phyloP scores from a whole-genome alignment of 1,140 invertebrate species.

The Rhagoletis zephyria region DNA sequence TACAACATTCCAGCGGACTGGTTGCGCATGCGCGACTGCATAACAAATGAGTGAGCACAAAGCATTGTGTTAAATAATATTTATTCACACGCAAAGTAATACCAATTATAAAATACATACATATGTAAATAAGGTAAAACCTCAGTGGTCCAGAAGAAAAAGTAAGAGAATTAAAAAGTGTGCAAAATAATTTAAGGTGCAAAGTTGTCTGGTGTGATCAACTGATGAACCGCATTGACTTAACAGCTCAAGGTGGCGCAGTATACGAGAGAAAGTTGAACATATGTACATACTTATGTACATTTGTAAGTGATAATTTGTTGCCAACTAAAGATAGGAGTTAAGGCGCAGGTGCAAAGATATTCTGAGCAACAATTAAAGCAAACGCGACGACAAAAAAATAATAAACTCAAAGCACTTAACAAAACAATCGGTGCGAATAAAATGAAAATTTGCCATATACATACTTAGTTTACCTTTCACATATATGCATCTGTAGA shows the following conservation, averaged over 20 bases:
- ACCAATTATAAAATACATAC: too few relatives aligned
- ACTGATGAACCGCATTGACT: not conserved
- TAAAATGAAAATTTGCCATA: not conserved
- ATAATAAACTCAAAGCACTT: too few relatives aligned
- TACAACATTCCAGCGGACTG: slow-evolving; percentile 32
- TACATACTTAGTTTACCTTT: not conserved
- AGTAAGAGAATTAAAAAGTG: too few relatives aligned
- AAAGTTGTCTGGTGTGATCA: not conserved
- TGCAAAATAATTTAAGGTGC: not conserved
- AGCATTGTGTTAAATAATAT: slow-evolving; percentile 3
- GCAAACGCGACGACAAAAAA: not conserved
- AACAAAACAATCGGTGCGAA: too few relatives aligned
- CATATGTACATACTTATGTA: too few relatives aligned
- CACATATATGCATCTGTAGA: too few relatives aligned
- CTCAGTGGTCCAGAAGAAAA: too few relatives aligned
- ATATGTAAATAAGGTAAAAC: too few relatives aligned
- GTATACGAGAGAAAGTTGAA: not conserved
- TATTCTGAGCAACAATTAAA: not conserved
- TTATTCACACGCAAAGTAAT: not conserved
- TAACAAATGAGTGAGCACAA: not conserved
- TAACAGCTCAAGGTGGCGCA: not conserved
- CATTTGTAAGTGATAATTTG: not conserved
- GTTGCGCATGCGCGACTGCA: slow-evolving; percentile 28
- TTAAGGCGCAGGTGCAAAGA: not conserved
- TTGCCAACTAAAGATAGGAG: not conserved